Percentiles rank a stretch among this genome's conserved stretches.
phyloP scores from a whole-genome alignment of 2,888 invertebrate species.

The Catonia carolina region DNA sequence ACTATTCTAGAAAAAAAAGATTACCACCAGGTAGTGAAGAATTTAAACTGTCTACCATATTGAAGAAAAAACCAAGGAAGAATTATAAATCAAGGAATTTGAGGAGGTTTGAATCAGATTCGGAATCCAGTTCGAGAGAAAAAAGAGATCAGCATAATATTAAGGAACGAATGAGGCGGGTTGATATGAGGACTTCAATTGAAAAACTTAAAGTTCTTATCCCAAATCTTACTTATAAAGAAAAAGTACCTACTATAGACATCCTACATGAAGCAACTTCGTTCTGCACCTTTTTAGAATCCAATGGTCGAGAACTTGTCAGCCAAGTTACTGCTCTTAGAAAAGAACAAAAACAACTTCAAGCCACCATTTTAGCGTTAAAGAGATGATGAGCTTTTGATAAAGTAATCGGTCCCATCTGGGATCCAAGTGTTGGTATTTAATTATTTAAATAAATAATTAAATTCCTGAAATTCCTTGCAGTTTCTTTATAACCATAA shows the following conservation, averaged over 20 bases:
- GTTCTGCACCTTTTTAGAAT: slow-evolving; percentile 60
- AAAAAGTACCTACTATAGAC: slow-evolving; percentile 79
- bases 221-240: slow-evolving; percentile 70
- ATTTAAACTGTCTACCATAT: background rate
- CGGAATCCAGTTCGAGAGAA: slow-evolving; percentile 43
- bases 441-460: no score
- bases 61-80: background rate
- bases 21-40: slow-evolving; percentile 3
- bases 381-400: slow-evolving; percentile 15
- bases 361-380: slow-evolving; percentile 47
- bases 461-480: no score
- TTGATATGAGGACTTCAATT: slow-evolving; percentile 80
- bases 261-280: slow-evolving; percentile 71
- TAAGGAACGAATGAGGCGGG: slow-evolving; percentile 84
- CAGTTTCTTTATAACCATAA: no score
- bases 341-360: slow-evolving; percentile 56
- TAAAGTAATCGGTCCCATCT: background rate
- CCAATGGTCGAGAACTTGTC: slow-evolving; percentile 45
- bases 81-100: no score
- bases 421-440: no score
- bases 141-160: slow-evolving; percentile 67
- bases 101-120: slow-evolving; percentile 33
- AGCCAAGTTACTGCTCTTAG: slow-evolving; percentile 53
- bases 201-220: slow-evolving; percentile 72
- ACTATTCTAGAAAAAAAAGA: background rate